Evolutionary conservation across 1,140 invertebrate genomes (phyloP), one percentile per base, ranked within the genome.

Genomic region (Drosophila varians): DNA sequence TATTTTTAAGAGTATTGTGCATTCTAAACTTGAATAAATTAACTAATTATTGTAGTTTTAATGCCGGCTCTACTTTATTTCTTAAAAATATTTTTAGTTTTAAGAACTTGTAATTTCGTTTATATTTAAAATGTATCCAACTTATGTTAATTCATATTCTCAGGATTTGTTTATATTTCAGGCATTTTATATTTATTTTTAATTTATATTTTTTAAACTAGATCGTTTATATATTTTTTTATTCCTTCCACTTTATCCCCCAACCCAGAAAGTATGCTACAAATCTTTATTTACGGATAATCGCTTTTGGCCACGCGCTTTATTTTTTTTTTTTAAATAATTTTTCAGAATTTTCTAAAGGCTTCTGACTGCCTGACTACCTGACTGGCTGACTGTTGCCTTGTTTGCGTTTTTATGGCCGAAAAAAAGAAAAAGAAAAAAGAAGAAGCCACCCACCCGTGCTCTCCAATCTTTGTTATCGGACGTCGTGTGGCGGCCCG

Each of bases 401-500:
- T 18, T 34, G 54, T 58, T 42, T 62, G 8, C 7, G 8, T 6
- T 12, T 52, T 62, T 65, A 52, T 66, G 36, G 60, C 36, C 14
- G 12, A 38, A 60, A 26, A 28, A 7, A 7, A 31, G 7, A 28
- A 19, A 25, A 19, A 25, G 16, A 43, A 53, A n/a, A n/a, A n/a
- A n/a, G n/a, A n/a, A n/a, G 64, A 68, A 19, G 38, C 60, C 4
- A 36, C 34, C 26, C 34, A 7, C 6, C 2, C 28, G 2, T n/a
- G 34, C 6, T 4, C 36, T 16, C 12, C 36, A 16, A 38, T 53
- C 61, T 53, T 8, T 21, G 56, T 61, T 64, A 64, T 64, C 64
- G 47, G 60, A 19, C 62, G 60, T 66, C 62, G 60, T 66, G 62
- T 66, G 36, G 36, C 14, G 36, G 36, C 36, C 36, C 36, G n/a